phyloP scores from a whole-genome alignment of 2,888 invertebrate genomes.

The Lycaena phlaeas region DNA sequence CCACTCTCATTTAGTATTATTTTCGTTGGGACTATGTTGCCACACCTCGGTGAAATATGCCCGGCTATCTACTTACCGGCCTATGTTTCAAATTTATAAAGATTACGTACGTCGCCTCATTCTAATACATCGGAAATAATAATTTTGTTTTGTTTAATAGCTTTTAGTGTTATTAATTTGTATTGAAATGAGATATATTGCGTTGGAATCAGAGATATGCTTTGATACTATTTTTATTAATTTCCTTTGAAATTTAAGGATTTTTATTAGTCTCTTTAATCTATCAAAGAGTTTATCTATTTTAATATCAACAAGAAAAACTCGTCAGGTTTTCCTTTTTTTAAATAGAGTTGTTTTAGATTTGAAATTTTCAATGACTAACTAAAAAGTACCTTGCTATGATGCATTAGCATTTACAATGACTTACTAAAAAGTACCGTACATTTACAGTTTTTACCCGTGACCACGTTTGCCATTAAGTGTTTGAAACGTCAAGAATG shows the following conservation, averaged over 20 bases:
- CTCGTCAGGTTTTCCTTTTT: too few relatives aligned
- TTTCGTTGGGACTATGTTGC: conserved; percentile 47
- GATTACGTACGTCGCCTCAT: conserved; percentile 24
- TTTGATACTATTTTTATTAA: not conserved
- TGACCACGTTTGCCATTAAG: too few relatives aligned
- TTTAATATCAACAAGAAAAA: too few relatives aligned
- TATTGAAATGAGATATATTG: conserved; percentile 4
- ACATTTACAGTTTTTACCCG: too few relatives aligned
- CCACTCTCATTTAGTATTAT: conserved; percentile 48
- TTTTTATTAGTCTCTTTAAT: not conserved
- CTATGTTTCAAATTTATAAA: conserved; percentile 33
- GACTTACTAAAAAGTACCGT: too few relatives aligned
- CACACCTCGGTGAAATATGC: conserved; percentile 48
- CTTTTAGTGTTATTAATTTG: conserved; percentile 2
- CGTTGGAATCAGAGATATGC: not conserved
- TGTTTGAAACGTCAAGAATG: too few relatives aligned
- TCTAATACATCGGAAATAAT: conserved; percentile 6
- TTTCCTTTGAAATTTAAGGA: conserved; percentile 1
- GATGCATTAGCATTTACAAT: too few relatives aligned
- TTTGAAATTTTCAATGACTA: too few relatives aligned
- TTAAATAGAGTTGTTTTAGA: too few relatives aligned
- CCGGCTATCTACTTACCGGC: conserved; percentile 27
- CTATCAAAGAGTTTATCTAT: too few relatives aligned
- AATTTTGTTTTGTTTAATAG: conserved; percentile 6
- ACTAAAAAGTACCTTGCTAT: too few relatives aligned